A percentile compares a stretch with the other conserved stretches of the same genome.
phyloP scores from a whole-genome alignment of 1,140 invertebrate genomes.

The Sminthurides bifidus region DNA sequence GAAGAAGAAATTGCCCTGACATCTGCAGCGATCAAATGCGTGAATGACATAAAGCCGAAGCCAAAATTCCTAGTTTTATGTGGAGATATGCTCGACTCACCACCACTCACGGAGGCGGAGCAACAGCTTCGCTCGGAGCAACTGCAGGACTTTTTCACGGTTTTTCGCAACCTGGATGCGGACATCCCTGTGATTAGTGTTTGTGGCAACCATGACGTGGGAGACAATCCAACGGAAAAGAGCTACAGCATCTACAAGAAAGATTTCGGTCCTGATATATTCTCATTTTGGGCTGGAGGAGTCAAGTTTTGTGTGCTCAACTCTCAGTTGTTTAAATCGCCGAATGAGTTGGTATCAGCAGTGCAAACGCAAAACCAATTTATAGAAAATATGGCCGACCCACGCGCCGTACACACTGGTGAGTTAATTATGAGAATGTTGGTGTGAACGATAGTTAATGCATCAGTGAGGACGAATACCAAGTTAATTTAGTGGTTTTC shows the following conservation, averaged over 20 bases:
- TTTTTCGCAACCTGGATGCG: conserved; percentile 38
- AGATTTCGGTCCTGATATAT: conserved; percentile 47
- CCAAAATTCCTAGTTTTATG: conserved; percentile 48
- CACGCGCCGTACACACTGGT: conserved; percentile 13
- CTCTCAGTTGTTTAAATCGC: conserved; percentile 41
- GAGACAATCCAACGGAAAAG: conserved; percentile 40
- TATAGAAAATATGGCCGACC: conserved; percentile 10
- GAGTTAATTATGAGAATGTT: neutral
- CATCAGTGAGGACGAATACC: neutral
- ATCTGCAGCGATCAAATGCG: conserved; percentile 36
- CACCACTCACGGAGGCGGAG: conserved; percentile 20
- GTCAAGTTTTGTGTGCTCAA: conserved; percentile 45
- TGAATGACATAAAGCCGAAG: conserved; percentile 41
- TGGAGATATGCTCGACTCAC: conserved; percentile 44
- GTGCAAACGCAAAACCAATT: conserved; percentile 38
- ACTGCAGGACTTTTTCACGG: conserved; percentile 39
- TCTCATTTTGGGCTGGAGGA: conserved; percentile 44
- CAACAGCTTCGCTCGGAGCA: conserved; percentile 34
- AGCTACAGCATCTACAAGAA: conserved; percentile 37
- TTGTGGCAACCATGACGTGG: conserved; percentile 44
- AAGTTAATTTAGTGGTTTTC: conserved; percentile 39
- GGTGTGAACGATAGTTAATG: neutral
- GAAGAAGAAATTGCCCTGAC: conserved; percentile 41
- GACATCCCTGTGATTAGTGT: conserved; percentile 44
- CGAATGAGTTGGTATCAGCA: conserved; percentile 33